Base-by-base conservation (phyloP, 2,113 vertebrate species). In the Pycnonotus jocosus region DNA sequence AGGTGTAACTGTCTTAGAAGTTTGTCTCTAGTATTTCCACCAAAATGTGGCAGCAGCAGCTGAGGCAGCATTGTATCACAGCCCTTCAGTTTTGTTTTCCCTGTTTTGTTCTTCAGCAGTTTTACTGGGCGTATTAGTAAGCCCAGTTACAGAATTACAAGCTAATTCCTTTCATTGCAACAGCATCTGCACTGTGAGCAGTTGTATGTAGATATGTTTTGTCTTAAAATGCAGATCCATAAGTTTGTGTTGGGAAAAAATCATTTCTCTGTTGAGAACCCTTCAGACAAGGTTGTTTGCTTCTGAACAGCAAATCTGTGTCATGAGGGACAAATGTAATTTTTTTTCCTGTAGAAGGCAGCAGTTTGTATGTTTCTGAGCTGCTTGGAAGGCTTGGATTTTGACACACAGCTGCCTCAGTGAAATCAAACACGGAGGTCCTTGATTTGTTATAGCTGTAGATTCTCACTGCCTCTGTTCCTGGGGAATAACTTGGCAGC, bases 361-460 rank as follows among this genome's bases (percentile, higher is more conserved):
- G 44, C 47, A 62, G 62, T 80, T 42, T 25, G 44, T 58, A 6
- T 31, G 42, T 85, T 88, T 89, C 35, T 65, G 78, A 50, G 84
- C 47, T 82, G 57, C 42, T 91, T 37, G 30, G 54, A 69, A 82
- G 79, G 23, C 42, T 91, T 76, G 74, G 35, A 50, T 82, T 93
- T 87, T 91, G 74, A 83, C 56, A 82, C 71, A 50, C 30, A 51
- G 53, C 62, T 88, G 51, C 90, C 64, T 82, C 51, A 62, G 60
- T 64, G 64, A 94, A 96, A 90, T 86, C 0, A 11, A 94, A 81
- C 88, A 54, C 45, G 3, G 71, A 94, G 85, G 68, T 90, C 56
- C 71, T 95, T 91, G 81, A 86, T 94, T 95, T 96, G n/a, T 95
- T 95, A 37, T 23, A 88, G 87, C 42, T 86, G 37, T 82, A 88